phyloP scores from a whole-genome alignment of 64 coral and sea anemone species.

The Montipora cactus region DNA sequence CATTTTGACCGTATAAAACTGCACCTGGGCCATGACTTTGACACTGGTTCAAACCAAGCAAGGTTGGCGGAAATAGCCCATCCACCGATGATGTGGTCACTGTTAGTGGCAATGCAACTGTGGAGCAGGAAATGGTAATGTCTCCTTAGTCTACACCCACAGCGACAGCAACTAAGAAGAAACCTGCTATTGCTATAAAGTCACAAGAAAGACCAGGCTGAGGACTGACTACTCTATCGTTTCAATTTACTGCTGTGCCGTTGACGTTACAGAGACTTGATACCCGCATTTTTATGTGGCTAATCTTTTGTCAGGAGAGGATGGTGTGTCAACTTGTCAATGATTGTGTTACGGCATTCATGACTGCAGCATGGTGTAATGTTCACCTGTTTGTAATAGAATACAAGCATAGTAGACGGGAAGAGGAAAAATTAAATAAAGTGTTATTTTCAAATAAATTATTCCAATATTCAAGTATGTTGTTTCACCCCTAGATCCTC shows the following conservation, averaged over 20 bases:
- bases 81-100: background rate
- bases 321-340: too few relatives aligned
- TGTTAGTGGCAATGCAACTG: background rate
- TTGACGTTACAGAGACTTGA: too few relatives aligned
- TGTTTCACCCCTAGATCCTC: conserved; percentile 27
- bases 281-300: too few relatives aligned
- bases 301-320: too few relatives aligned
- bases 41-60: too few relatives aligned
- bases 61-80: background rate
- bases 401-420: too few relatives aligned
- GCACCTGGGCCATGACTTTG: conserved; percentile 7
- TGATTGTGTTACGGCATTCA: too few relatives aligned
- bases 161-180: background rate
- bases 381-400: too few relatives aligned
- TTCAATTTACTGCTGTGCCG: too few relatives aligned
- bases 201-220: background rate
- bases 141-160: background rate
- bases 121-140: background rate
- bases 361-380: too few relatives aligned
- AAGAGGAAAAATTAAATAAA: background rate
- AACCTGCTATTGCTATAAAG: background rate
- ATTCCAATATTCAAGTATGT: too few relatives aligned
- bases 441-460: too few relatives aligned
- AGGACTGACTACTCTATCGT: background rate
- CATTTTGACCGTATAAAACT: conserved; percentile 13